Evolutionary conservation across 1,140 invertebrate genomes (phyloP), one percentile per base, ranked within the genome.

Genomic region (Probaryconus sp.): DNA sequence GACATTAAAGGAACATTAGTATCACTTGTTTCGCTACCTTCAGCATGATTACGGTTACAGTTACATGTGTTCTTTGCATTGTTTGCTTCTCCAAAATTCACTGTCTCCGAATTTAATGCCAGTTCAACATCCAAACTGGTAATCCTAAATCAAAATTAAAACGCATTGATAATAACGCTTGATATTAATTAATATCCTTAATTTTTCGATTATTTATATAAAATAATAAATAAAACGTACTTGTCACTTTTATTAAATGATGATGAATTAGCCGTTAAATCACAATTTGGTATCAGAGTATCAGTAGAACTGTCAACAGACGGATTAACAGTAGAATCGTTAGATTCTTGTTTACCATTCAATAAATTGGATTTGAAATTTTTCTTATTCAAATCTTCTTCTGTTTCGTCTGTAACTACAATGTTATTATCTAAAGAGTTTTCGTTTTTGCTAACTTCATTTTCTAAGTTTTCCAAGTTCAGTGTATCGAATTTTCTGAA

Each of bases 301-400:
- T 89, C 87, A 14, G 88, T 89, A 1, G 88, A 89, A 70, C 88
- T 89, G 30, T 89, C 88, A 16, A 86, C 87, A 6, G 87, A 88
- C 5, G 81, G 82, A 82, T 86, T 87, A 4, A 78, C 76, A 3
- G 80, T 80, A 3, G 79, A 81, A 21, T 87, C 83, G 16, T 65
- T 87, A n/a, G 71, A 78, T n/a, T 61, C 67, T 50, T 82, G 73
- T 35, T 79, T 81, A 24, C 50, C 53, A 37, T 70, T 81, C 1
- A 69, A 71, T 53, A 78, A 64, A 63, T 81, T 81, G 3, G 58
- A 73, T 11, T 68, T 76, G 3, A 24, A 14, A 7, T 79, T 79
- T 56, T 38, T 82, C 75, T 33, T 58, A 56, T 48, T 48, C 35
- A 26, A 48, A 76, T 18, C 79, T 48, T n/a, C 24, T 40, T 72